Percentiles rank a stretch among this genome's conserved stretches.
Evolutionary conservation across 2,888 invertebrate species (phyloP).

Genomic region (Cylloceria caligata): DNA sequence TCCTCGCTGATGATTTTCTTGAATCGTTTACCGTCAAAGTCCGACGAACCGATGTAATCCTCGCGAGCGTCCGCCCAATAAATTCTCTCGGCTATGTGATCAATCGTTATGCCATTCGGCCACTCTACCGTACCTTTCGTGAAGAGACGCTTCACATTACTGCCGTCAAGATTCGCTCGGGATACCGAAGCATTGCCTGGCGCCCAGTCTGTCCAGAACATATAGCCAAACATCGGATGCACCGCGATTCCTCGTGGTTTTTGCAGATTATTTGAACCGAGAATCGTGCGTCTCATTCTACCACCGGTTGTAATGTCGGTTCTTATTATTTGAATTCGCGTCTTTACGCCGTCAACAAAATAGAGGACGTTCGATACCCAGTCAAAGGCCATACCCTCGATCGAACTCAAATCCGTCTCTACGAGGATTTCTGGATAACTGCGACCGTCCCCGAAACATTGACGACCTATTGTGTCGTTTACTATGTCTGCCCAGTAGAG

Average conservation of each 20-base stretch:
- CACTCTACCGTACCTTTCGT: conserved; percentile 89
- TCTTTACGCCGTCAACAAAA: conserved; percentile 93
- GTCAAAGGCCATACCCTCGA: conserved; percentile 95
- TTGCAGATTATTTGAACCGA: conserved; percentile 88
- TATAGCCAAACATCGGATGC: conserved; percentile 92
- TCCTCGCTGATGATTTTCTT: conserved; percentile 88
- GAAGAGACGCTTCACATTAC: conserved; percentile 88
- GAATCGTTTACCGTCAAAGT: conserved; percentile 89
- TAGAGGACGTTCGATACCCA: conserved; percentile 95
- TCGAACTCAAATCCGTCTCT: conserved; percentile 90
- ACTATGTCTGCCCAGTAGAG: conserved; percentile 96
- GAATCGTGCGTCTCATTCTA: conserved; percentile 91
- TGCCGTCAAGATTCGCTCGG: conserved; percentile 92
- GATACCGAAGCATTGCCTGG: conserved; percentile 91
- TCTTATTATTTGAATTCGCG: conserved; percentile 93
- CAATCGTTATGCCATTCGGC: conserved; percentile 95
- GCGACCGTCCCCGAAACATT: conserved; percentile 89
- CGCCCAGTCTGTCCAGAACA: conserved; percentile 97
- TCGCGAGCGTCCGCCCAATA: conserved; percentile 95
- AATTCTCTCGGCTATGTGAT: conserved; percentile 92
- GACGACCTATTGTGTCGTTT: conserved; percentile 91
- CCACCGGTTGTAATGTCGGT: conserved; percentile 88
- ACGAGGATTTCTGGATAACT: conserved; percentile 90
- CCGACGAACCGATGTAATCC: conserved; percentile 92
- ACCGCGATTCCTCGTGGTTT: conserved; percentile 93